A percentile compares a stretch with the other conserved stretches of the same genome.
Conservation (phyloP, 2,888 invertebrate genomes). For the Trichogramma evanescens region DNA sequence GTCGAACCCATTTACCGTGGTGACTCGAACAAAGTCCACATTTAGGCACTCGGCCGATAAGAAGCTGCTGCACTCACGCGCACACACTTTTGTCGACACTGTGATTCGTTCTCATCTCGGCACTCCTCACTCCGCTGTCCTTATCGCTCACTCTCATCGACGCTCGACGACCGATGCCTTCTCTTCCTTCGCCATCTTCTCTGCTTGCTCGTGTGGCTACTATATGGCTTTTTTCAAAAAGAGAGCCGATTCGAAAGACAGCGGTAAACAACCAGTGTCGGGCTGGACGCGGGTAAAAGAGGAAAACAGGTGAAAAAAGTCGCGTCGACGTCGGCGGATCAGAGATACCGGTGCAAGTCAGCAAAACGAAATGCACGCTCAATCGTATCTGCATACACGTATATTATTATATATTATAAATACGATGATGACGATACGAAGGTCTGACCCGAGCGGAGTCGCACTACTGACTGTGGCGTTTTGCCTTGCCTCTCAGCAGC, state of each 20-base stretch:
- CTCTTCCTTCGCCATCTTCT: no score
- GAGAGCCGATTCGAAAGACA: no score
- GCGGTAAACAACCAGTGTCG: no score
- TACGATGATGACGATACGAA: background rate
- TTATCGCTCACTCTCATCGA: background rate
- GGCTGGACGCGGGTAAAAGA: no score
- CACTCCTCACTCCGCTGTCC: background rate
- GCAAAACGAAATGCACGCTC: background rate
- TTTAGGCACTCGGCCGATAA: no score
- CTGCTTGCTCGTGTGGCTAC: no score
- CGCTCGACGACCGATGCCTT: background rate
- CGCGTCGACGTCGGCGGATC: no score
- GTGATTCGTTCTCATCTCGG: background rate
- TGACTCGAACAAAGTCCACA: no score
- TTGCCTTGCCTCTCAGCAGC: slow-evolving; percentile 11
- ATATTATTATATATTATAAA: no score
- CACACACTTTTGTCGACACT: background rate
- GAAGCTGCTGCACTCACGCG: no score
- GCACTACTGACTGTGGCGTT: slow-evolving; percentile 41
- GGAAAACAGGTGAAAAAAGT: no score
- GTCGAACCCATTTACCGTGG: slow-evolving; percentile 16
- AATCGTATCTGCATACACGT: slow-evolving; percentile 1
- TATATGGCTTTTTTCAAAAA: no score
- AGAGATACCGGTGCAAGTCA: background rate
- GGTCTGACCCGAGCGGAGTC: slow-evolving; percentile 41